phyloP scores from a whole-genome alignment of 2,888 invertebrate genomes.

The Cordilura impudica region DNA sequence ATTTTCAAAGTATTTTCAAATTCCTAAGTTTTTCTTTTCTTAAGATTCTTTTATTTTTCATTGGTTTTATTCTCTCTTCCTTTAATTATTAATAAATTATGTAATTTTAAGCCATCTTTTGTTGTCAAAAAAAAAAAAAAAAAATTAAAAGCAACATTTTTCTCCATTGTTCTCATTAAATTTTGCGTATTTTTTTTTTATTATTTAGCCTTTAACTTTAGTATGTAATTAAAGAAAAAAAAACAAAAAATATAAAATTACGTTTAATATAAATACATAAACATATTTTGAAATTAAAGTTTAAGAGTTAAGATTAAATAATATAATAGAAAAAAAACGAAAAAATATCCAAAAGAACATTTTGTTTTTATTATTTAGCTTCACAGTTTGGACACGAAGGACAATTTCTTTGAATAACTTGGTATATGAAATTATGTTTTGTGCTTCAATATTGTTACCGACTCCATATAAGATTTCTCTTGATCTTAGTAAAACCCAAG shows the following conservation, averaged over 20 bases:
- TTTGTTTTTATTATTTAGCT: constrained; percentile 41
- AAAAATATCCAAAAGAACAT: constrained; percentile 21
- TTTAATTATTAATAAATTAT: constrained; percentile 42
- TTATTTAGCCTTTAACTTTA: constrained; percentile 60
- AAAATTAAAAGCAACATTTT: constrained; percentile 29
- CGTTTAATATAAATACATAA: constrained; percentile 61
- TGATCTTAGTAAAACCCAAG: too few species aligned
- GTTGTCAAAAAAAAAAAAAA: constrained; percentile 46
- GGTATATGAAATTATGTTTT: too few species aligned
- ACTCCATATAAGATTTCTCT: too few species aligned
- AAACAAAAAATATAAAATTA: constrained; percentile 53
- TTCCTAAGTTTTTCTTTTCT: constrained; percentile 17
- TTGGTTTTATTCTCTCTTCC: constrained; percentile 27
- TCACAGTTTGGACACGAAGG: too few species aligned
- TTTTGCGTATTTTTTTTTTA: constrained; percentile 29
- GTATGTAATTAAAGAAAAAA: constrained; percentile 50
- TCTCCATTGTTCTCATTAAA: constrained; percentile 51
- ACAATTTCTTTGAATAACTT: too few species aligned
- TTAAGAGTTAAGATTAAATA: constrained; percentile 63
- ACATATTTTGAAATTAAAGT: constrained; percentile 63
- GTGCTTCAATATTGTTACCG: too few species aligned
- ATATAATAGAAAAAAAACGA: constrained; percentile 45
- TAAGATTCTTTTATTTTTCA: constrained; percentile 6
- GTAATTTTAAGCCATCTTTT: constrained; percentile 39
- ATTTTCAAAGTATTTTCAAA: constrained; percentile 48